Evolutionary conservation across 2,888 invertebrate species (phyloP).

Genomic region (Apamea monoglypha): DNA sequence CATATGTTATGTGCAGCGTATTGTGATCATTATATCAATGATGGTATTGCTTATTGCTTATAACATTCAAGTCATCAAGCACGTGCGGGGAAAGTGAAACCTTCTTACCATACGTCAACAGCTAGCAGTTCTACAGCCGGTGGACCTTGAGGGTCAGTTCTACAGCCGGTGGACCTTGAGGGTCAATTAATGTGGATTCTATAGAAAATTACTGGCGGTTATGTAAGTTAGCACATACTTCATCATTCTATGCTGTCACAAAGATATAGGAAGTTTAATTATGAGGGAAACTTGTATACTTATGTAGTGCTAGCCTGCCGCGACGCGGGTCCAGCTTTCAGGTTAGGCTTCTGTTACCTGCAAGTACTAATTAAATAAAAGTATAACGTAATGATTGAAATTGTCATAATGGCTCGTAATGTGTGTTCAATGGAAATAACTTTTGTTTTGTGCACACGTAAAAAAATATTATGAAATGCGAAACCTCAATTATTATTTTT

Average conservation of each 20-base stretch:
- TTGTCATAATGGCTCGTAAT: background rate
- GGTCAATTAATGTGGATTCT: slow-evolving; percentile 25
- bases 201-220: slow-evolving; percentile 25
- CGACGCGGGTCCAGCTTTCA: background rate
- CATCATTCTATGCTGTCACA: background rate
- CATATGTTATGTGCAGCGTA: background rate
- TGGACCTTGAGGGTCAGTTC: slow-evolving; percentile 23
- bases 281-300: background rate
- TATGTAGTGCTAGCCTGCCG: background rate
- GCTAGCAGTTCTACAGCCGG: background rate
- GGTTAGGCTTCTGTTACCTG: background rate
- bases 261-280: slow-evolving; percentile 10
- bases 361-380: background rate
- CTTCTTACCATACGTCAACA: slow-evolving; percentile 21
- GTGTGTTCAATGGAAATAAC: background rate
- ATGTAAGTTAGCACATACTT: slow-evolving; percentile 5
- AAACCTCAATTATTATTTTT: no score
- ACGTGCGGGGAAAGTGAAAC: slow-evolving; percentile 45
- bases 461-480: background rate
- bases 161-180: slow-evolving; percentile 17
- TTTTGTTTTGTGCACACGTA: background rate
- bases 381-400: background rate
- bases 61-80: slow-evolving; percentile 38
- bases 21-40: slow-evolving; percentile 11
- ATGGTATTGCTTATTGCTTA: slow-evolving; percentile 25